phyloP scores from a whole-genome alignment of 2,888 invertebrate genomes.

The Stenchaetothrips biformis region DNA sequence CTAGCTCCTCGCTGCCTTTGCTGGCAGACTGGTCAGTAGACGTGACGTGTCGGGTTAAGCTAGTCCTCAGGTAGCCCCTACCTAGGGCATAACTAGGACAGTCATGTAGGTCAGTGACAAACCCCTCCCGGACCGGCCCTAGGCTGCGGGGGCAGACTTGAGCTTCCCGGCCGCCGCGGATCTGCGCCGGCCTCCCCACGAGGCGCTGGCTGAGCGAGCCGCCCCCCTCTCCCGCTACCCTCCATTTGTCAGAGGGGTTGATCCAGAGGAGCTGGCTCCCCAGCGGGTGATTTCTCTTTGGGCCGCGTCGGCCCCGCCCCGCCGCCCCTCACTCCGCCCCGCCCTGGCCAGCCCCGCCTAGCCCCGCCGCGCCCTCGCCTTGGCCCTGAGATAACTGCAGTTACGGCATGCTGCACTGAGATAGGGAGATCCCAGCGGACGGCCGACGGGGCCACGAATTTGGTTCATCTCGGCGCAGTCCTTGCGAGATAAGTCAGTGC shows the following conservation, averaged over 20 bases:
- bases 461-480: too few species aligned
- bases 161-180: not conserved
- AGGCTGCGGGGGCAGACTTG: not conserved
- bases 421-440: not conserved
- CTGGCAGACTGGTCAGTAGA: too few species aligned
- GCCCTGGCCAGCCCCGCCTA: not conserved
- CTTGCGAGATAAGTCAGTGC: too few species aligned
- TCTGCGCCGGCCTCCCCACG: not conserved
- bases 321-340: not conserved
- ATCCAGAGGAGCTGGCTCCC: slow-evolving; percentile 20
- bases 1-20: too few species aligned
- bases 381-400: slow-evolving; percentile 5
- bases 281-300: slow-evolving; percentile 22
- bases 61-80: too few species aligned
- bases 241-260: slow-evolving; percentile 20
- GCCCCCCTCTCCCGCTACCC: not conserved
- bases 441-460: too few species aligned
- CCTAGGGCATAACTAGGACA: too few species aligned
- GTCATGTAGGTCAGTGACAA: too few species aligned
- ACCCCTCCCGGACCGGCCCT: not conserved
- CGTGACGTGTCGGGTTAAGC: too few species aligned
- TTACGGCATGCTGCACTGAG: not conserved
- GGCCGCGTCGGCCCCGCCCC: not conserved
- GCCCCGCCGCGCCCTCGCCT: not conserved
- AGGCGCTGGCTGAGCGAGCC: not conserved